Evolutionary conservation across 2,888 invertebrate species (phyloP).

Genomic region (Alitta virens): DNA sequence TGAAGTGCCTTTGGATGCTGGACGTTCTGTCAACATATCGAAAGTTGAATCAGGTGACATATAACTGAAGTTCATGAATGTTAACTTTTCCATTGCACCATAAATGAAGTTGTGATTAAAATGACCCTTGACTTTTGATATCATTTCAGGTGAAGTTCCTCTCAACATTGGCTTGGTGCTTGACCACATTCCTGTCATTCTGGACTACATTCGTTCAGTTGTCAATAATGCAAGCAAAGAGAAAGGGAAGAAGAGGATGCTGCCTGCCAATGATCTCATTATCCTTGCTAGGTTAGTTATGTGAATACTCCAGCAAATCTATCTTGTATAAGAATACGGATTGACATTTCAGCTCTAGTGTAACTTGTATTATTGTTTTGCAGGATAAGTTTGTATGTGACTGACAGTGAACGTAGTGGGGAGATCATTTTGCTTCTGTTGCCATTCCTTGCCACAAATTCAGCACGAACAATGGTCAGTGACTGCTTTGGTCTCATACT

Average conservation of each 20-base stretch:
- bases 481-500: too few species aligned
- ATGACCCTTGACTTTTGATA: too few species aligned
- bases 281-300: slow-evolving; percentile 53
- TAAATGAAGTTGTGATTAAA: too few species aligned
- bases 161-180: slow-evolving; percentile 70
- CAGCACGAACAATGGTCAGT: slow-evolving; percentile 15
- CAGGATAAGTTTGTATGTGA: slow-evolving; percentile 47
- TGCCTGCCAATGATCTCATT: slow-evolving; percentile 40
- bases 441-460: slow-evolving; percentile 40
- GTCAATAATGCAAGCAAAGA: slow-evolving; percentile 31
- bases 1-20: neutral
- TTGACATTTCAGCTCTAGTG: too few species aligned
- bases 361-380: too few species aligned
- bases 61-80: too few species aligned
- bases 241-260: slow-evolving; percentile 33
- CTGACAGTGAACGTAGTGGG: slow-evolving; percentile 39
- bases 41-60: too few species aligned
- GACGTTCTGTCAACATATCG: neutral
- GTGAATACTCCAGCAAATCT: slow-evolving; percentile 13
- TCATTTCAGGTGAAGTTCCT: neutral
- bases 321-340: neutral
- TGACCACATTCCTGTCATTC: slow-evolving; percentile 71
- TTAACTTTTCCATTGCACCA: too few species aligned
- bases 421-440: slow-evolving; percentile 42
- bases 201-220: slow-evolving; percentile 55